Evolutionary conservation across 2,113 vertebrate species (phyloP).

Genomic region (Connochaetes taurinus): DNA sequence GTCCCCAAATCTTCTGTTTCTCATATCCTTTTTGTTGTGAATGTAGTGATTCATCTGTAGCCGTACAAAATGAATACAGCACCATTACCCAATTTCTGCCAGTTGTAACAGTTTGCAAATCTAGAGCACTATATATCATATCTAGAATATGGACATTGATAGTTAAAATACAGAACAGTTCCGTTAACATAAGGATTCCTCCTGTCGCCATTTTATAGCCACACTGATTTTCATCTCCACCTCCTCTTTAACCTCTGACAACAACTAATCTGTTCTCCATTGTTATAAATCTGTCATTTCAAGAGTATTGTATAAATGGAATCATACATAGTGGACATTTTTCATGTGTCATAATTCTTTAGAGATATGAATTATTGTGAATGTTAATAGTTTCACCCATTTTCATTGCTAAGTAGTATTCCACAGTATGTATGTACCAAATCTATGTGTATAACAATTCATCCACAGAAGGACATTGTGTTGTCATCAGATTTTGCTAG

Average conservation of each 20-base stretch:
- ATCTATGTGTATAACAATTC: background rate
- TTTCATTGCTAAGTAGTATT: background rate
- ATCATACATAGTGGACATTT: background rate
- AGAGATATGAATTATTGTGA: background rate
- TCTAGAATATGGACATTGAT: background rate
- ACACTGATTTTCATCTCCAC: background rate
- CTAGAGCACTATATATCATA: too few species aligned
- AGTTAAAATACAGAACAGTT: background rate
- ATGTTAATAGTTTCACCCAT: background rate
- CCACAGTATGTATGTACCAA: background rate
- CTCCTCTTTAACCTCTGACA: background rate
- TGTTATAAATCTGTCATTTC: background rate
- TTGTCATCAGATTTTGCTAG: background rate
- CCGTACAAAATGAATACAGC: background rate
- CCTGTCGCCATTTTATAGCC: background rate
- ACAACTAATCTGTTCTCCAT: background rate
- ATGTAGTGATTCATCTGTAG: background rate
- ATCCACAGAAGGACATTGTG: background rate
- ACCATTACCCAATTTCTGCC: background rate
- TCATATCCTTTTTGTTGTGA: background rate
- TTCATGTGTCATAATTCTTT: background rate
- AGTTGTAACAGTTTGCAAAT: background rate
- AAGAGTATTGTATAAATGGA: background rate
- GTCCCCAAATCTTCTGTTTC: background rate
- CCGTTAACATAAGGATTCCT: background rate